phyloP scores from a whole-genome alignment of 1,140 invertebrate species.

The Tetragnatha versicolor region DNA sequence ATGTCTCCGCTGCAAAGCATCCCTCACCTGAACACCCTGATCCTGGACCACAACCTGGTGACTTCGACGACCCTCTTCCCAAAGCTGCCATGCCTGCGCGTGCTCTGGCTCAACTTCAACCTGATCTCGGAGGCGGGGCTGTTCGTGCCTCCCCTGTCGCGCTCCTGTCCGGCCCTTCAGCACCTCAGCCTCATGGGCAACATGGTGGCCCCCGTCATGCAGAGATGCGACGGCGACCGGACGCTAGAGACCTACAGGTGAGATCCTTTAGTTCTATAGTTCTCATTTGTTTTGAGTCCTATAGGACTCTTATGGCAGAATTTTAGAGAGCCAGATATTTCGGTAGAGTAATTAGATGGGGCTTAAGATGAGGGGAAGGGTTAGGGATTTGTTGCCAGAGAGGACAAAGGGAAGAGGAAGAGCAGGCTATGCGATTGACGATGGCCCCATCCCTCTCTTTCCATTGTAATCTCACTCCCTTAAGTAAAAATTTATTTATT shows the following conservation, averaged over 20 bases:
- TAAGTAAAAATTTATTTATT: too few relatives aligned
- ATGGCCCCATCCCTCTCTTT: too few relatives aligned
- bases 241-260: slow-evolving; percentile 82
- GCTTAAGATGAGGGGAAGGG: too few relatives aligned
- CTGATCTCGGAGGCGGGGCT: slow-evolving; percentile 73
- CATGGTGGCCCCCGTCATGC: slow-evolving; percentile 74
- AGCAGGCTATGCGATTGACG: too few relatives aligned
- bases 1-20: slow-evolving; percentile 74
- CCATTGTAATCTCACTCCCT: too few relatives aligned
- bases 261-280: too few relatives aligned
- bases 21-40: slow-evolving; percentile 74
- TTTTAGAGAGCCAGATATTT: too few relatives aligned
- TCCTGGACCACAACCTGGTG: slow-evolving; percentile 77
- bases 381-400: too few relatives aligned
- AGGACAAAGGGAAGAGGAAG: too few relatives aligned
- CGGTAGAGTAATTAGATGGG: too few relatives aligned
- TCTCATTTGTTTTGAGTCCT: too few relatives aligned
- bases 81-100: slow-evolving; percentile 72
- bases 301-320: too few relatives aligned
- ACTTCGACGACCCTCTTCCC: slow-evolving; percentile 73
- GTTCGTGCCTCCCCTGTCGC: slow-evolving; percentile 73
- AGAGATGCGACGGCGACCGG: slow-evolving; percentile 75
- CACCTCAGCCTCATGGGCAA: slow-evolving; percentile 82
- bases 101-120: slow-evolving; percentile 82
- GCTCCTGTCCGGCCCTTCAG: slow-evolving; percentile 72